phyloP scores from a whole-genome alignment of 2,797 vertebrate species.

The Gambusia yucatana region DNA sequence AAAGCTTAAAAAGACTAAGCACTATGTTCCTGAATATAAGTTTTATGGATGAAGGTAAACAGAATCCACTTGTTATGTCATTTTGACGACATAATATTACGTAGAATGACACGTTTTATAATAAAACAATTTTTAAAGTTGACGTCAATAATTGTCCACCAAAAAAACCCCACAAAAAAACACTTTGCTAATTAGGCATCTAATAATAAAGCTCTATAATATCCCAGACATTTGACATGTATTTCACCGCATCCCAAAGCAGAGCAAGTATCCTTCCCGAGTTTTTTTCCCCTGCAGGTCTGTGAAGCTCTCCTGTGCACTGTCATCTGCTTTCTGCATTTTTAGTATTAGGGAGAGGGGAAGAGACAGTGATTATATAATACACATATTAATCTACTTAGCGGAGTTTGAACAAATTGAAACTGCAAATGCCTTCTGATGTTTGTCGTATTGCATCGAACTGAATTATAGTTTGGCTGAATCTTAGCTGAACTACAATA shows the following conservation, averaged over 20 bases:
- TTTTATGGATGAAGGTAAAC: neutral
- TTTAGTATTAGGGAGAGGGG: neutral
- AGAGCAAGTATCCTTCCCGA: neutral
- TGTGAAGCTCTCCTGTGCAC: neutral
- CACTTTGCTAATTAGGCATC: neutral
- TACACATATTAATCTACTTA: neutral
- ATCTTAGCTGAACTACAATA: neutral
- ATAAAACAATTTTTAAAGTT: neutral
- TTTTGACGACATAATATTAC: neutral
- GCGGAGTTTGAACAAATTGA: neutral
- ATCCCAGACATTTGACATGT: neutral
- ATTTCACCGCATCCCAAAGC: neutral
- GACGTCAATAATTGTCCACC: neutral
- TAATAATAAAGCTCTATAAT: neutral
- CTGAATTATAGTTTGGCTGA: neutral
- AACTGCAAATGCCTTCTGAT: neutral
- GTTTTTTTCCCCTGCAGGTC: neutral
- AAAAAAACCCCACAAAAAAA: no score
- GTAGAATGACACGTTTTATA: neutral
- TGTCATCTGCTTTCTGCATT: neutral
- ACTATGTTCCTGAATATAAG: conserved; percentile 14
- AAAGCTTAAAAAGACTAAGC: conserved; percentile 53
- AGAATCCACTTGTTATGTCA: neutral
- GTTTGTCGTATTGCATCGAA: no score
- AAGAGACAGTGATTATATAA: neutral